phyloP scores from a whole-genome alignment of 2,797 vertebrate genomes.

The Podarcis lilfordi region DNA sequence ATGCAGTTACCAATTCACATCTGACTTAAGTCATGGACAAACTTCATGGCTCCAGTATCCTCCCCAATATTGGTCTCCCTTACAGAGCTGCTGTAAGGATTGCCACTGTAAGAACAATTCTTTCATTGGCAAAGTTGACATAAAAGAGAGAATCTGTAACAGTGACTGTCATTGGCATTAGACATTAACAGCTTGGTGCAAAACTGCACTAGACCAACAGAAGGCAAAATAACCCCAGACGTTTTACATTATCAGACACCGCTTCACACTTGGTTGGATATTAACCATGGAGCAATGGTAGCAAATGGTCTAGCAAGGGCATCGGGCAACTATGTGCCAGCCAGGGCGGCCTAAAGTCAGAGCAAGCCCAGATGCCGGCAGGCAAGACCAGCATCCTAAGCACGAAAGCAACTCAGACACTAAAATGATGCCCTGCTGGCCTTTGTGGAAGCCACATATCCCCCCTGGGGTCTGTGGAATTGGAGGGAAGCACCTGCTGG shows the following conservation, averaged over 20 bases:
- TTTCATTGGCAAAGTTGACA: background rate
- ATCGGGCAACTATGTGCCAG: background rate
- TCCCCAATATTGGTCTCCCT: background rate
- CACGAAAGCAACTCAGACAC: background rate
- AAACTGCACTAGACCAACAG: background rate
- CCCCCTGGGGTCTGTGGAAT: background rate
- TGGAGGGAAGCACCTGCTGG: background rate
- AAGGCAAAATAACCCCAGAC: background rate
- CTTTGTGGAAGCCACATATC: background rate
- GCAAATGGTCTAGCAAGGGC: background rate
- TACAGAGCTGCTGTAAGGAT: background rate
- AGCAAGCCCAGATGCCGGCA: slow-evolving; percentile 1
- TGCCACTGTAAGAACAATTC: background rate
- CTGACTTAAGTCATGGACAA: background rate
- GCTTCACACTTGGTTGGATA: background rate
- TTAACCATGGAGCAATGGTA: background rate
- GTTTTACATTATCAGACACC: background rate
- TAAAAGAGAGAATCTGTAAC: slow-evolving; percentile 1
- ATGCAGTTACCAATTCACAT: background rate
- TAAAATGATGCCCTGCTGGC: background rate
- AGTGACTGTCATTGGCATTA: background rate
- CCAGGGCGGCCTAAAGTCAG: background rate
- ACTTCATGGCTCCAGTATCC: background rate
- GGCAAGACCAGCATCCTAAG: background rate
- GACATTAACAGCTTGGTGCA: background rate